Evolutionary conservation across 2,797 vertebrate species (phyloP).

Genomic region (Coccyzus lansbergi): DNA sequence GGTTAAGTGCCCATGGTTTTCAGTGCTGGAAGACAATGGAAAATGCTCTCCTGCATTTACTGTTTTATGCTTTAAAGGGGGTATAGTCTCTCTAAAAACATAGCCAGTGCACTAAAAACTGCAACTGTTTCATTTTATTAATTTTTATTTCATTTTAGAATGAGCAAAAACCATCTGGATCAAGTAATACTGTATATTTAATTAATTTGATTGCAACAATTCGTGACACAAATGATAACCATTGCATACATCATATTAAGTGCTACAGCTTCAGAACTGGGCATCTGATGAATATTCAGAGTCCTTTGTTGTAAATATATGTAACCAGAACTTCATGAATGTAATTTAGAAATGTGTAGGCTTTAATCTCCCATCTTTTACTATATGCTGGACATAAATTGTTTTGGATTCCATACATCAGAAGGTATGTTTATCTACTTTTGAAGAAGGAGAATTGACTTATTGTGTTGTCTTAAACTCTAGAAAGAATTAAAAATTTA

Average conservation of each 20-base stretch:
- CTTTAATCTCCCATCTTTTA: background rate
- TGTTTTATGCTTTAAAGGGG: background rate
- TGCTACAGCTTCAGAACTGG: background rate
- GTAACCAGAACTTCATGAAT: no score
- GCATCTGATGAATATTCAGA: background rate
- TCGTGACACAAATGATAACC: background rate
- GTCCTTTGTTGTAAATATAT: background rate
- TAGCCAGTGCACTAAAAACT: background rate
- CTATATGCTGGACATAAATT: background rate
- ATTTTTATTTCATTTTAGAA: background rate
- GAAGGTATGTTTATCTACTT: background rate
- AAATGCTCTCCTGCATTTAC: background rate
- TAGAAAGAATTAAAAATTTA: background rate
- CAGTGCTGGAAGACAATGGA: background rate
- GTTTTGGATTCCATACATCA: background rate
- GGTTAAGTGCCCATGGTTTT: background rate
- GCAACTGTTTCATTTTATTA: background rate
- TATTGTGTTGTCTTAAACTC: background rate
- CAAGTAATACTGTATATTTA: background rate
- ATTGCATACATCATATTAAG: background rate
- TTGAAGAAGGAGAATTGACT: background rate
- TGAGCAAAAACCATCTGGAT: background rate
- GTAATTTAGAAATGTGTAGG: background rate
- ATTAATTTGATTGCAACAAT: background rate
- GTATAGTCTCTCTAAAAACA: background rate